Base-by-base conservation (phyloP, 2,797 vertebrate genomes). In the Podargus strigoides region DNA sequence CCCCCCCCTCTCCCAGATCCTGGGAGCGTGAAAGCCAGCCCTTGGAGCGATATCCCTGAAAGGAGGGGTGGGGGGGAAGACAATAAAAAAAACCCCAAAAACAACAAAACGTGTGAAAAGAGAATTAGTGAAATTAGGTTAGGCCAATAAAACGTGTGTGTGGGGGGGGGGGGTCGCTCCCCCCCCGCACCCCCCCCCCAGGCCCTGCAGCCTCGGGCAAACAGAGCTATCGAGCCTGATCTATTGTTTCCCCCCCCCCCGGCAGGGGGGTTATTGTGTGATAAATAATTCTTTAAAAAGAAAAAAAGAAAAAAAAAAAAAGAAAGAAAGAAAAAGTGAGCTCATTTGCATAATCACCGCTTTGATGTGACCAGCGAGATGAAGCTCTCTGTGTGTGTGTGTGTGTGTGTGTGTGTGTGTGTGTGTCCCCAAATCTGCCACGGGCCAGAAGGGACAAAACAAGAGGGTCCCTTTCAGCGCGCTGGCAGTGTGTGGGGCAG, bases 51-150 rank as follows among this genome's bases (percentile, higher is more conserved):
- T 7, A 12, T 90, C 90, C 52, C 41, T 23, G 1, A 94, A 97
- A 97, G 14, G 23, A 17, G 5, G 4, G 32, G 32, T 4, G 3
- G 6, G 9, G 15, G 14, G 10, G 6, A 1, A 22, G 7, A 11
- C 7, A 12, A 20, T 20, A 39, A 20, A 82, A 67, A 56, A 93
- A 96, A 66, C 10, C 81, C 8, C 55, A 52, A 55, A 92, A 83
- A 95, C 55, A 52, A 55, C 93, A 83, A 95, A 96, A 97, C 26
- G 97, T 98, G 98, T 98, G 98, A 98, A 98, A 98, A 97, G 96
- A 97, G 97, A 98, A 98, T 98, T 98, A 98, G 97, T 97, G 97
- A 98, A 98, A 98, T 98, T 98, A 98, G 97, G 97, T 98, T 98
- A 98, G 97, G 93, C 97, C 96, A 96, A 98, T 98, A 97, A 98